These are phyloP conservation scores for Syngnathus acus DNA, from an alignment of 2,797 vertebrate species.

Conservation along the genomic window DNA sequence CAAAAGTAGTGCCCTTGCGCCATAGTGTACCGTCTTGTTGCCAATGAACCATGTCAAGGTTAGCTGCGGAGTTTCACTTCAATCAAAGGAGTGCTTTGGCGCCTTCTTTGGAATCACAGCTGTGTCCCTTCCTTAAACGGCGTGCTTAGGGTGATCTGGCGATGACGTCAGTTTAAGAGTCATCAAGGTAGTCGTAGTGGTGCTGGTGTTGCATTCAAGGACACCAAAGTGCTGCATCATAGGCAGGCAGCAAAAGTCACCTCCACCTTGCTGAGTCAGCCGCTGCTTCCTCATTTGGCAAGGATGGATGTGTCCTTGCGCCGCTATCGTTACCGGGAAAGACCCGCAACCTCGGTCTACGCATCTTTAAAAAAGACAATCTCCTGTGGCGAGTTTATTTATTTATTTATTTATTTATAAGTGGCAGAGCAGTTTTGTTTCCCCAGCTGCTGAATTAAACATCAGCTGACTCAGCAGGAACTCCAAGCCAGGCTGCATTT, in stretches of 20 bases:
- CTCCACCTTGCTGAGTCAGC: conserved; percentile 55
- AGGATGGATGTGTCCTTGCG: conserved; percentile 57
- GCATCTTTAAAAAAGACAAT: neutral
- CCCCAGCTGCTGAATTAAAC: conserved; percentile 61
- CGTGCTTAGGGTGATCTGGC: neutral
- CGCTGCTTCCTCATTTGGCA: conserved; percentile 44
- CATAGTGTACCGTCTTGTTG: too few species aligned
- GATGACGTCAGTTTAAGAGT: neutral
- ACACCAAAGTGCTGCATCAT: neutral
- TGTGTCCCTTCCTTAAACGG: too few species aligned
- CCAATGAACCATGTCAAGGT: too few species aligned
- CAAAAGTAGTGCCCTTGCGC: too few species aligned
- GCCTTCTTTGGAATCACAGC: too few species aligned
- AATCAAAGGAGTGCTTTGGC: too few species aligned
- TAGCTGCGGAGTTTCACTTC: too few species aligned
- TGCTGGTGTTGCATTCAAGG: neutral
- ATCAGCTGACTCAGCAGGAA: conserved; percentile 62
- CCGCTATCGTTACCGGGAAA: conserved; percentile 47
- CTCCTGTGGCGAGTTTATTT: neutral
- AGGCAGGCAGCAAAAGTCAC: conserved; percentile 43
- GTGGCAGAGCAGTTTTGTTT: conserved; percentile 14
- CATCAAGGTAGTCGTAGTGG: neutral
- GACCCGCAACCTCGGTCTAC: too few species aligned
- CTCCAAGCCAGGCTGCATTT: conserved; percentile 3
- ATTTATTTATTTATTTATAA: neutral